Base-by-base conservation (phyloP, 2,888 invertebrate species). In the Colostygia pectinataria region DNA sequence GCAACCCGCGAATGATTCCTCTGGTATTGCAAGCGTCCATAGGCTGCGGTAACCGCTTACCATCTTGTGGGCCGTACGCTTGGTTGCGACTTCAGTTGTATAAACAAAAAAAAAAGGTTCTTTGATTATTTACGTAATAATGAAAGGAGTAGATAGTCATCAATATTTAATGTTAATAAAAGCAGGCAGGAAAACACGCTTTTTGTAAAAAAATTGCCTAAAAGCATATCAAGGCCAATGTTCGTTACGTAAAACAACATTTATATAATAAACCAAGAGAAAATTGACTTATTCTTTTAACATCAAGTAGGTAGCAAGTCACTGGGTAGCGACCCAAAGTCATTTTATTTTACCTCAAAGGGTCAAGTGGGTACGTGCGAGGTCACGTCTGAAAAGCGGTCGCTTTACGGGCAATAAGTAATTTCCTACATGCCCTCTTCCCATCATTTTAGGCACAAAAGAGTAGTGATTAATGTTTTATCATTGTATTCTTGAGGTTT, bases 341-440 rank as follows among this genome's bases (percentile, higher is more conserved):
- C 47, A 55, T 56, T 57, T 52, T 53, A 61, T 55, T 56, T 55
- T 55, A 58, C 55, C 55, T 55, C 68, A 59, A 63, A 68, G 74
- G 74, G 74, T 73, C 73, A 69, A 71, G 69, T 65, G 52, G 53
- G 51, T 39, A 44, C 58, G 59, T 54, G 50, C 46, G 60, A 61
- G 70, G 63, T 59, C 63, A 62, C 59, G 59, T 61, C 61, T 73
- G 65, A 71, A 63, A 71, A 68, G 67, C 66, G 63, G 61, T 57
- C 61, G 62, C 56, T 64, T 66, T 66, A 61, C 63, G 61, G 65
- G 63, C 68, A 65, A 67, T 73, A 72, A 61, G 68, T 68, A 70
- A 72, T 72, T 72, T 73, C 61, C 65, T 60, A 61, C 64, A 63
- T 61, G 61, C 66, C 63, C 61, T 59, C 54, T 50, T 65, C 63